Evolutionary conservation across 92 coral and sea anemone species (phyloP), one percentile per base, ranked within the genome.

Genomic region (Montipora capitata): DNA sequence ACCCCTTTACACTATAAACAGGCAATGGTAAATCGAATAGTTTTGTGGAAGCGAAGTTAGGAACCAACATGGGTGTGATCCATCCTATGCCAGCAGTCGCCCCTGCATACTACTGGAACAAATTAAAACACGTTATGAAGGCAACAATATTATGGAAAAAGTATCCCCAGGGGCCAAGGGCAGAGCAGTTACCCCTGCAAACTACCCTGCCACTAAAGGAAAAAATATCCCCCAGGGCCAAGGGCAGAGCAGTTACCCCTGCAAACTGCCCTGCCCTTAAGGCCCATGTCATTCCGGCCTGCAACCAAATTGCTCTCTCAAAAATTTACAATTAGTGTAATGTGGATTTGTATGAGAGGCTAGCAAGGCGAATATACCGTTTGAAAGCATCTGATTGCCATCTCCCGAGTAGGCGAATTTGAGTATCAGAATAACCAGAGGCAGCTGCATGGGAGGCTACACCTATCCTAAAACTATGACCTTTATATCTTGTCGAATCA

Each of bases 381-480:
- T 71, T 73, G 48, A 83, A 83, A 43, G 88, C 88, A 74, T 83
- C 79, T 10, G 74, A 83, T 61, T 83, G 40, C 88, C 88, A 73
- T 27, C 88, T 72, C n/a, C 88, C 81, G 63, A 83, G 80, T 3
- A 58, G 52, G 27, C 88, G 83, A 7, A 76, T 89, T 42, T 89
- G 92, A 14, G 88, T 44, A 83, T 89, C 88, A 40, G 88, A 82
- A 74, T 74, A 54, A 69, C 85, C 92, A 71, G 43, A 43, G 12
- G 68, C 88, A 27, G 93, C 89, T 10, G 89, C 90, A 78, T 84
- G 78, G 13, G 89, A 67, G 39, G 93, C 89, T 40, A 89, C 93
- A 12, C 93, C 93, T 56, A 89, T 83, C 57, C 93, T 16, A 73
- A 90, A 90, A 66, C 94, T 90, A 63, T 90, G 94, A 7, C 91